Conservation (phyloP, 2,797 vertebrate genomes). For the Picus viridis region DNA sequence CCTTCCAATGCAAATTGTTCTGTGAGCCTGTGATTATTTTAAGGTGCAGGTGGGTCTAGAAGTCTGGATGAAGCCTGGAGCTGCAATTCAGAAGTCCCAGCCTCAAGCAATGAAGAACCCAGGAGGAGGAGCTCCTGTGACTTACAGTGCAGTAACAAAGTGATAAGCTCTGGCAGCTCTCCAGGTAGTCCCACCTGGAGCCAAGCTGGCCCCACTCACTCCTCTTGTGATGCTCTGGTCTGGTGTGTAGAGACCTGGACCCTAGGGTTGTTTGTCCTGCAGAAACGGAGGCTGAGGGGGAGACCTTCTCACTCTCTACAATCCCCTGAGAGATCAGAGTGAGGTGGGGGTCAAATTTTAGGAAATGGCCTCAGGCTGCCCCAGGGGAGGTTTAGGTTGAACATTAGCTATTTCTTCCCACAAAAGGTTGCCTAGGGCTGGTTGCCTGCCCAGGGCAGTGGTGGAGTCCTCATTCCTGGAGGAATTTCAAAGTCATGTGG, state of each 20-base stretch:
- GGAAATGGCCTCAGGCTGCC: too few species aligned
- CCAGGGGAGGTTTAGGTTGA: too few species aligned
- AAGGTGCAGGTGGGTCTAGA: neutral
- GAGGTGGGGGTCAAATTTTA: too few species aligned
- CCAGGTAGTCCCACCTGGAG: neutral
- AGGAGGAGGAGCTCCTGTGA: neutral
- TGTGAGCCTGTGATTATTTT: neutral
- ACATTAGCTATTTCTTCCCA: too few species aligned
- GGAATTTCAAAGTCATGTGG: neutral
- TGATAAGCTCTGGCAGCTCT: neutral
- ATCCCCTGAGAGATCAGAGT: too few species aligned
- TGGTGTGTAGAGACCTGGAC: accelerated
- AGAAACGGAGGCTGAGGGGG: too few species aligned
- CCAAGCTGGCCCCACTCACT: neutral
- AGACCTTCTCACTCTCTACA: too few species aligned
- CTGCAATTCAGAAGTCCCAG: neutral
- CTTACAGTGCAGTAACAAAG: neutral
- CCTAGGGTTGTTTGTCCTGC: neutral
- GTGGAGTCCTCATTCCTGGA: too few species aligned
- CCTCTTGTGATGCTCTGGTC: too few species aligned
- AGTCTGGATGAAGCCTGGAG: neutral
- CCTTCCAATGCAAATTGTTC: neutral
- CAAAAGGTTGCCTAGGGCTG: too few species aligned
- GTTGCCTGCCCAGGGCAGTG: too few species aligned
- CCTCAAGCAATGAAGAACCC: neutral